Evolutionary conservation across 2,113 vertebrate species (phyloP).

Genomic region (Austrofundulus limnaeus): DNA sequence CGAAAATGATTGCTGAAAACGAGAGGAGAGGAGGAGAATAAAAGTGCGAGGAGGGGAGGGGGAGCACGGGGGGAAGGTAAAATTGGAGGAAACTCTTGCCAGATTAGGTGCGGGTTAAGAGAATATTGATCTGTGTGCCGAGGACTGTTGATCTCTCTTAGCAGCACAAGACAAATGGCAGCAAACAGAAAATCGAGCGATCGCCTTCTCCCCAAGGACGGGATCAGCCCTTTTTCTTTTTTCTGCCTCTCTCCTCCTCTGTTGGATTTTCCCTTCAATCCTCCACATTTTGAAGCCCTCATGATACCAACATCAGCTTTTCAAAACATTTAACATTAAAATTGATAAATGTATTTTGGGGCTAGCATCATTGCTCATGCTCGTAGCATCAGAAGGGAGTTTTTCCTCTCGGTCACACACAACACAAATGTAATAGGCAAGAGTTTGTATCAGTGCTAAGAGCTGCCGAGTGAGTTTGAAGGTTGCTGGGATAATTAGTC

Average conservation of each 20-base stretch:
- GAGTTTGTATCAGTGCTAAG: conserved; percentile 50
- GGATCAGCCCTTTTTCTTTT: conserved; percentile 38
- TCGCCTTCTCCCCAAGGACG: conserved; percentile 88
- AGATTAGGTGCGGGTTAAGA: conserved; percentile 96
- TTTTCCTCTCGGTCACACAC: conserved; percentile 13
- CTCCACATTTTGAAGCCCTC: conserved; percentile 5
- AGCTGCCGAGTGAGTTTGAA: conserved; percentile 59
- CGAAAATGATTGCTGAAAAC: conserved; percentile 88
- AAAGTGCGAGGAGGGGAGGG: conserved; percentile 35
- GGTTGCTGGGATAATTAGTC: conserved; percentile 67
- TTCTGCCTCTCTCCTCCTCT: conserved; percentile 8
- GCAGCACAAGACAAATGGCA: conserved; percentile 94
- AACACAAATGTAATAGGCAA: conserved; percentile 40
- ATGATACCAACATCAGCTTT: conserved; percentile 18
- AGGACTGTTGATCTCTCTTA: conserved; percentile 98
- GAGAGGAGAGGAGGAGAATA: conserved; percentile 62
- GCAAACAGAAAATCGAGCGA: conserved; percentile 90
- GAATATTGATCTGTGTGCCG: conserved; percentile 98
- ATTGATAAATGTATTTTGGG: conserved; percentile 9
- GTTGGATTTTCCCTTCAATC: neutral
- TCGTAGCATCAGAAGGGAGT: neutral
- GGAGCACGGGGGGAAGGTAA: conserved; percentile 85
- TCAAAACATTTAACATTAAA: conserved; percentile 7
- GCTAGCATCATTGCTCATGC: neutral
- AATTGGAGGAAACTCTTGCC: conserved; percentile 86